Percentiles rank a stretch among this genome's conserved stretches.
These are phyloP conservation scores for Chelonia mydas DNA, from an alignment of 2,797 vertebrate species.

Conservation along the genomic window DNA sequence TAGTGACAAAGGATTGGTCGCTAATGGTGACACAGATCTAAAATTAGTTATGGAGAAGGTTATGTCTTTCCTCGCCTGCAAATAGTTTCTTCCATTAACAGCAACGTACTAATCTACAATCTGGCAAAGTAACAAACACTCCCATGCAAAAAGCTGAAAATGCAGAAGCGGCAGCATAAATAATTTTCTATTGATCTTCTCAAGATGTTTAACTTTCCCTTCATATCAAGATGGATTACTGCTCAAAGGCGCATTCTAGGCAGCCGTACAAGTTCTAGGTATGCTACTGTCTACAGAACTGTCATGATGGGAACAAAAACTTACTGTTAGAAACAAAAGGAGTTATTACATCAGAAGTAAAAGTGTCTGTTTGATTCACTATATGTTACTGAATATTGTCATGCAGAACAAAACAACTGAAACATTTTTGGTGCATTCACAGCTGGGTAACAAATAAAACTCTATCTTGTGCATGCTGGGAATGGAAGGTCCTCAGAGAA, in stretches of 20 bases:
- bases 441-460: slow-evolving; percentile 85
- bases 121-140: slow-evolving; percentile 68
- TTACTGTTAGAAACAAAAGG: slow-evolving; percentile 76
- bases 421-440: slow-evolving; percentile 84
- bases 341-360: slow-evolving; percentile 73
- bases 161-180: slow-evolving; percentile 69
- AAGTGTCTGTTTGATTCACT: slow-evolving; percentile 76
- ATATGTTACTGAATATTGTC: slow-evolving; percentile 80
- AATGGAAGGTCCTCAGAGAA: slow-evolving; percentile 80
- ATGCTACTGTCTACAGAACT: slow-evolving; percentile 51
- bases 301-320: slow-evolving; percentile 69
- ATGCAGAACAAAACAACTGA: slow-evolving; percentile 83
- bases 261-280: slow-evolving; percentile 55
- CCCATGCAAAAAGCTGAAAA: slow-evolving; percentile 75
- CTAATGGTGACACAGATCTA: slow-evolving; percentile 58
- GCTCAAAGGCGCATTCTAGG: slow-evolving; percentile 57
- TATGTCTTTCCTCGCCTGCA: slow-evolving; percentile 71
- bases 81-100: slow-evolving; percentile 68
- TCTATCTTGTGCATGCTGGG: slow-evolving; percentile 89
- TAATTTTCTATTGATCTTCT: slow-evolving; percentile 46
- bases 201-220: slow-evolving; percentile 57
- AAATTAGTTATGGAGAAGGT: slow-evolving; percentile 66
- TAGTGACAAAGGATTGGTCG: slow-evolving; percentile 53
- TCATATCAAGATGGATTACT: slow-evolving; percentile 70
- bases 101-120: slow-evolving; percentile 57